Evolutionary conservation across 2,888 invertebrate species (phyloP).

Genomic region (Papilio gigon): DNA sequence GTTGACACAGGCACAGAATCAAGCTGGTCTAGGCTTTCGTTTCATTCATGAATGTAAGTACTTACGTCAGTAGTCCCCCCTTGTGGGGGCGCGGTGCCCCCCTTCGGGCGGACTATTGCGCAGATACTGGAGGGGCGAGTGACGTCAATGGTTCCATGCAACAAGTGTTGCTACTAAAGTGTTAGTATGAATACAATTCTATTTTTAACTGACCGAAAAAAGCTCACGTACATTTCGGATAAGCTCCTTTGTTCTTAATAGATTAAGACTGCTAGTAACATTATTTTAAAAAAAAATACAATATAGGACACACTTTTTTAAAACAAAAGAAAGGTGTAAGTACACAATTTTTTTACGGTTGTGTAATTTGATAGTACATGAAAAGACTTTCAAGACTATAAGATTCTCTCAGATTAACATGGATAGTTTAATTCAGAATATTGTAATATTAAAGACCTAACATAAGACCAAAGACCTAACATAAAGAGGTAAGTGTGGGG

Average conservation of each 20-base stretch:
- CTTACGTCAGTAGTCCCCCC: slow-evolving; percentile 71
- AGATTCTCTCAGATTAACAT: too few species aligned
- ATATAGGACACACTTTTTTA: neutral
- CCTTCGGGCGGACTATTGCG: slow-evolving; percentile 50
- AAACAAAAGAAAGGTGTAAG: neutral
- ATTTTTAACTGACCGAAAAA: slow-evolving; percentile 70
- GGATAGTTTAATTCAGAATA: too few species aligned
- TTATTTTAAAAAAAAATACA: neutral
- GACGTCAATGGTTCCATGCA: slow-evolving; percentile 77
- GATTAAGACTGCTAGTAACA: too few species aligned
- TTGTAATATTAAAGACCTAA: too few species aligned
- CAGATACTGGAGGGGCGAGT: slow-evolving; percentile 60
- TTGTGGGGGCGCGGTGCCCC: slow-evolving; percentile 65
- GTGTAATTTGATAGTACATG: too few species aligned
- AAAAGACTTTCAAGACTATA: too few species aligned
- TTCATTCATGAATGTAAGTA: slow-evolving; percentile 76
- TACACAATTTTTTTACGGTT: too few species aligned
- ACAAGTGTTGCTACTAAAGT: slow-evolving; percentile 72
- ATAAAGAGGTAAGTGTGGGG: too few species aligned
- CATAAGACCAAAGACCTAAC: too few species aligned
- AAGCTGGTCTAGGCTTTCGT: slow-evolving; percentile 61
- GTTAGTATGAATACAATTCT: slow-evolving; percentile 62
- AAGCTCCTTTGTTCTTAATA: neutral
- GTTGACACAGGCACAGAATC: slow-evolving; percentile 28
- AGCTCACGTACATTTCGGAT: slow-evolving; percentile 45